Percentiles rank a stretch among this genome's conserved stretches.
phyloP scores from a whole-genome alignment of 92 coral and sea anemone species.

The Pocillopora grandis region DNA sequence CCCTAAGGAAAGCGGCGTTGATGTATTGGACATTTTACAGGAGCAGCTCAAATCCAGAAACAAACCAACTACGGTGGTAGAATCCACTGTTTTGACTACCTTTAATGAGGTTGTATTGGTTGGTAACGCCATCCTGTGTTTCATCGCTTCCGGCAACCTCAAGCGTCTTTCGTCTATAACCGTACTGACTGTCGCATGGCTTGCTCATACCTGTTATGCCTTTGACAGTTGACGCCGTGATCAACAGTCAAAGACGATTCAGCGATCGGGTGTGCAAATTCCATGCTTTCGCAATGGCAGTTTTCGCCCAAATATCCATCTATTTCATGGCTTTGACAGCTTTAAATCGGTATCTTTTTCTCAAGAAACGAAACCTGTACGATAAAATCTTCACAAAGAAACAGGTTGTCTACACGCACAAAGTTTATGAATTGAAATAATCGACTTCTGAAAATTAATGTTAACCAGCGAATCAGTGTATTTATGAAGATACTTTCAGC shows the following conservation, averaged over 20 bases:
- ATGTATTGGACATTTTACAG: conserved; percentile 31
- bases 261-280: conserved; percentile 33
- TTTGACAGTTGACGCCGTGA: conserved; percentile 29
- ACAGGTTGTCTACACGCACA: neutral
- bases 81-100: conserved; percentile 19
- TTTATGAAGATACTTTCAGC: no score
- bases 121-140: conserved; percentile 37
- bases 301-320: conserved; percentile 39
- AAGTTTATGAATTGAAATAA: conserved; percentile 10
- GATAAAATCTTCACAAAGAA: conserved; percentile 34
- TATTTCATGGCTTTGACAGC: conserved; percentile 48
- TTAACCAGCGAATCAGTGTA: neutral
- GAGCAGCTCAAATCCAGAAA: conserved; percentile 33
- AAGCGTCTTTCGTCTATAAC: conserved; percentile 29
- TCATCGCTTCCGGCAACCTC: conserved; percentile 27
- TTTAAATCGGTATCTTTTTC: conserved; percentile 37
- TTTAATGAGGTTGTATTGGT: conserved; percentile 24
- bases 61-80: conserved; percentile 15
- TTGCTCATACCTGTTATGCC: conserved; percentile 42
- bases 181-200: conserved; percentile 32
- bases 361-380: conserved; percentile 35
- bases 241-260: conserved; percentile 39
- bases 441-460: conserved; percentile 5
- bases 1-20: conserved; percentile 46
- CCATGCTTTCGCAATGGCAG: conserved; percentile 41